phyloP scores from a whole-genome alignment of 2,113 vertebrate species.

The Actinemys pallida region DNA sequence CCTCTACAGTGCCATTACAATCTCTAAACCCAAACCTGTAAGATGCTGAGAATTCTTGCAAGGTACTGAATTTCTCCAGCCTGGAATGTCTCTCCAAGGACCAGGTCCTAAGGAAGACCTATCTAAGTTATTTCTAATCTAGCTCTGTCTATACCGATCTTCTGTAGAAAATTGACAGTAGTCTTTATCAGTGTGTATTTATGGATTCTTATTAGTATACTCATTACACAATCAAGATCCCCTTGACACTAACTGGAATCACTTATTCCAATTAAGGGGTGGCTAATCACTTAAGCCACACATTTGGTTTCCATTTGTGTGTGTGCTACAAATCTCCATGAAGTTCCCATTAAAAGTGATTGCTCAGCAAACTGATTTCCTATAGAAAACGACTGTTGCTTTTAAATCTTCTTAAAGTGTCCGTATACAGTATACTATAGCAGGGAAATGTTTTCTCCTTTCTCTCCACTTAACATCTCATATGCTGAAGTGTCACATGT shows the following conservation, averaged over 20 bases:
- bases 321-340: background rate
- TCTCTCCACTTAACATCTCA: background rate
- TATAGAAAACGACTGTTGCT: background rate
- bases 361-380: background rate
- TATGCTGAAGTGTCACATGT: background rate
- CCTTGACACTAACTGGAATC: background rate
- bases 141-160: too few relatives aligned
- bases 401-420: background rate
- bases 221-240: rapidly evolving
- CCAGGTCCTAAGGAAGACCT: too few relatives aligned
- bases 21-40: too few relatives aligned
- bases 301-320: background rate
- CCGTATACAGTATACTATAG: background rate
- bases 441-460: background rate
- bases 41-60: too few relatives aligned
- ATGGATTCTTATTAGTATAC: background rate
- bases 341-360: background rate
- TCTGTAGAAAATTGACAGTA: background rate
- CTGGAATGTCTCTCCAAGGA: too few relatives aligned
- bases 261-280: background rate
- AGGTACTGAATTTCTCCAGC: too few relatives aligned
- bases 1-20: too few relatives aligned
- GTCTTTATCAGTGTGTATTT: background rate
- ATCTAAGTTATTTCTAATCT: too few relatives aligned
- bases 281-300: background rate